Conservation (phyloP, 2,113 vertebrate species). For the Cranoglanis bouderius region DNA sequence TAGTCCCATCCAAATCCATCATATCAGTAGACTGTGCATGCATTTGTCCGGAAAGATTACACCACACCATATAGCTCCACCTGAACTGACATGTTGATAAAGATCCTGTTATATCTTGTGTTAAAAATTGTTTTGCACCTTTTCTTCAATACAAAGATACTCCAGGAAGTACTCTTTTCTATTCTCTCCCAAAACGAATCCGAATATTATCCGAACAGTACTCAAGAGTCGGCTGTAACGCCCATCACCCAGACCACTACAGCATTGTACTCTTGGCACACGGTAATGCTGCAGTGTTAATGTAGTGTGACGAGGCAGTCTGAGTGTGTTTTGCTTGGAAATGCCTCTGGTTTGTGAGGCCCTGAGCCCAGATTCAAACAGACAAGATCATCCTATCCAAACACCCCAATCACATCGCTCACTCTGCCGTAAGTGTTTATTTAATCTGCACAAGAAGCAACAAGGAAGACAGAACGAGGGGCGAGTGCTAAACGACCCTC, state of each 20-base stretch:
- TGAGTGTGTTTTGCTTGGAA: slow-evolving; percentile 40
- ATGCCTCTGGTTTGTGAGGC: slow-evolving; percentile 37
- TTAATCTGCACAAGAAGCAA: slow-evolving; percentile 30
- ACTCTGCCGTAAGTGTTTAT: slow-evolving; percentile 28
- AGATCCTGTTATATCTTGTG: not conserved
- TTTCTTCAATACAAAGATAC: not conserved
- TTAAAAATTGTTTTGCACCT: not conserved
- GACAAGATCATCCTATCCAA: slow-evolving; percentile 49
- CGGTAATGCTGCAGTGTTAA: slow-evolving; percentile 27
- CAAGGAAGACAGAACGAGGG: not conserved
- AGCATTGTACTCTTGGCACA: slow-evolving; percentile 8
- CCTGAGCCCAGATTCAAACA: slow-evolving; percentile 32
- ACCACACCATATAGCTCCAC: not conserved
- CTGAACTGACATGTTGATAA: not conserved
- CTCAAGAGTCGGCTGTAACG: not conserved
- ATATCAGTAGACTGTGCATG: not conserved
- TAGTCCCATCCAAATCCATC: not conserved
- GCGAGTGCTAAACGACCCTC: not conserved
- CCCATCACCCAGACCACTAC: not conserved
- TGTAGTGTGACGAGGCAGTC: slow-evolving; percentile 31
- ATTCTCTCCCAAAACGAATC: not conserved
- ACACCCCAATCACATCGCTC: slow-evolving; percentile 32
- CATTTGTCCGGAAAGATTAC: not conserved
- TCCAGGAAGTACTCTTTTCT: not conserved
- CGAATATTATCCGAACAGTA: not conserved